phyloP scores from a whole-genome alignment of 1,140 invertebrate genomes.

The Stenopsyche tienmushanensis region DNA sequence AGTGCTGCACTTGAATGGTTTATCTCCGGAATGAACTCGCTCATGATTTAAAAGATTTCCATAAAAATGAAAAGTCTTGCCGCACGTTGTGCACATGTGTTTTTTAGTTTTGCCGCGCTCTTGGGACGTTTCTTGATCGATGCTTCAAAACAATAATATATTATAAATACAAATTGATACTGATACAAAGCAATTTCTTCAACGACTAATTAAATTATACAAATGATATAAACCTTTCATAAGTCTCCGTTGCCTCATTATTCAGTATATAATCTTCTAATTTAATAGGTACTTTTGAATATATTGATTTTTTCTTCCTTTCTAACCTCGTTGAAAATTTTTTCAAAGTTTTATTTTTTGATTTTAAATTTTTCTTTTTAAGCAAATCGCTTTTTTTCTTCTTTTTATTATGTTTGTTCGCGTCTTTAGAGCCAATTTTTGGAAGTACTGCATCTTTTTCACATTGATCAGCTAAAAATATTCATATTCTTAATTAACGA shows the following conservation, averaged over 20 bases:
- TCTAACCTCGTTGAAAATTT: neutral
- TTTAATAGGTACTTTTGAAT: neutral
- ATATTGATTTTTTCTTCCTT: neutral
- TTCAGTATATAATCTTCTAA: constrained; percentile 2
- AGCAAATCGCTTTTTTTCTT: neutral
- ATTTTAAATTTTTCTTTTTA: neutral
- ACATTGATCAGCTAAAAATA: no score
- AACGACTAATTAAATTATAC: constrained; percentile 5
- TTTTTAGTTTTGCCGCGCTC: constrained; percentile 23
- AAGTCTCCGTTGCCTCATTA: neutral
- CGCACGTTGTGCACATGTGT: constrained; percentile 37
- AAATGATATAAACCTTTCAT: neutral
- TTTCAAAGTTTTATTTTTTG: neutral
- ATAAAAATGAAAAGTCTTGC: constrained; percentile 32
- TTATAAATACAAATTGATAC: neutral
- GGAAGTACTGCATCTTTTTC: neutral
- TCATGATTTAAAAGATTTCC: constrained; percentile 37
- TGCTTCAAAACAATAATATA: constrained; percentile 13
- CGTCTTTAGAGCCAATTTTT: neutral
- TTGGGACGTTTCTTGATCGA: constrained; percentile 14
- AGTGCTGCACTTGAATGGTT: constrained; percentile 30
- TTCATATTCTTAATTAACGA: no score
- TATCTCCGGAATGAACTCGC: constrained; percentile 38
- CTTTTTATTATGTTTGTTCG: neutral
- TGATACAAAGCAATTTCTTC: neutral